Evolutionary conservation across 1,140 invertebrate genomes (phyloP).

Genomic region (Nymphalis io): DNA sequence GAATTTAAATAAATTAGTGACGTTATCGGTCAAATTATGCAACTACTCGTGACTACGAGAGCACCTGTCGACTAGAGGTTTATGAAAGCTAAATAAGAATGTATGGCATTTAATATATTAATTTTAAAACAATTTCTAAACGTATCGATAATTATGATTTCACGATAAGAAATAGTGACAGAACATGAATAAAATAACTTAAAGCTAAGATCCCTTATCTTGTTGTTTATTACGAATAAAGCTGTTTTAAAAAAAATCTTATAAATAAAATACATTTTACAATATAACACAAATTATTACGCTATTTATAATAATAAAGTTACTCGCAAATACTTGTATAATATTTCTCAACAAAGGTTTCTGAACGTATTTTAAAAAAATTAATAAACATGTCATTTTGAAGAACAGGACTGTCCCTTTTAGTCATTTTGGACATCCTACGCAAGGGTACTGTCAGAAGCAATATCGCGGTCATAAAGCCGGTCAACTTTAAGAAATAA

Average conservation of each 20-base stretch:
- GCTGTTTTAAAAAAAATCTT: background rate
- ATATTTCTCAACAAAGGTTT: background rate
- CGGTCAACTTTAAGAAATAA: constrained; percentile 45
- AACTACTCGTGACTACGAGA: no score
- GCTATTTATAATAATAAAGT: constrained; percentile 12
- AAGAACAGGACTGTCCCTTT: constrained; percentile 22
- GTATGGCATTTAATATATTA: background rate
- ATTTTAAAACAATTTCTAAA: background rate
- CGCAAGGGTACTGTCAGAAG: constrained; percentile 26
- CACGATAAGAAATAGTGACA: background rate
- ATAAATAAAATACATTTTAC: background rate
- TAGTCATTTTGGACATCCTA: constrained; percentile 31
- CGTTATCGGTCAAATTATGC: no score
- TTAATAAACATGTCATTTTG: constrained; percentile 29
- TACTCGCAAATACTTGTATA: constrained; percentile 9
- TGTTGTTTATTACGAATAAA: constrained; percentile 3
- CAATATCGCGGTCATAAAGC: constrained; percentile 63
- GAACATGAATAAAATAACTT: background rate
- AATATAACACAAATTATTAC: constrained; percentile 3
- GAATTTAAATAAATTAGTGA: no score
- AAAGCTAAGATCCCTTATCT: background rate
- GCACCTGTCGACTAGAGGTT: no score
- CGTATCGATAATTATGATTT: no score
- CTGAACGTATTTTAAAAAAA: constrained; percentile 18
- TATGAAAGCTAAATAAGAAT: background rate